Evolutionary conservation across 2,113 vertebrate genomes (phyloP).

Genomic region (Tursiops truncatus): DNA sequence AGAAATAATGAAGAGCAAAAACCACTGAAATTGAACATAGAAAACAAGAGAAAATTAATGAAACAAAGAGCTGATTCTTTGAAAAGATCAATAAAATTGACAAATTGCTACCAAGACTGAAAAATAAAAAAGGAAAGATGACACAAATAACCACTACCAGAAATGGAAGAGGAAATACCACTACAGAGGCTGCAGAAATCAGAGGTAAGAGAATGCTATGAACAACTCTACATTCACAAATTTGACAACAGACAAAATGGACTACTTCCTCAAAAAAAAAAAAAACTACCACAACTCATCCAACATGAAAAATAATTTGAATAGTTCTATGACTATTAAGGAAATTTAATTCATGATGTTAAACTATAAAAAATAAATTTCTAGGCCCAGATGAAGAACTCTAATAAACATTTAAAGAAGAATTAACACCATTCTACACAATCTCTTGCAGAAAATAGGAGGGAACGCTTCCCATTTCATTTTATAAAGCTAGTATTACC

Average conservation of each 20-base stretch:
- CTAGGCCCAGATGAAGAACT: background rate
- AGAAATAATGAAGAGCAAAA: background rate
- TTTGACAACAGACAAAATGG: background rate
- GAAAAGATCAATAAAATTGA: background rate
- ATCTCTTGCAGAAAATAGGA: background rate
- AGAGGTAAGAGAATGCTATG: background rate
- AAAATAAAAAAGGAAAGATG: background rate
- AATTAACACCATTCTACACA: background rate
- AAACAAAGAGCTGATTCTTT: background rate
- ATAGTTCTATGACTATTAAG: background rate
- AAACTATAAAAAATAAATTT: background rate
- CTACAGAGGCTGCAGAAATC: background rate
- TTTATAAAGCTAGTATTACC: constrained; percentile 3
- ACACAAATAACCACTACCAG: background rate
- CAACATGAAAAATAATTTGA: background rate
- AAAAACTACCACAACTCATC: background rate
- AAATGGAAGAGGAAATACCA: background rate
- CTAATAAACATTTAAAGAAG: background rate
- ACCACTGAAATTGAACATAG: background rate
- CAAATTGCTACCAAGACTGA: background rate
- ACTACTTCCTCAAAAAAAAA: background rate
- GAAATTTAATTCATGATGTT: background rate
- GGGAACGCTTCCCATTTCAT: background rate
- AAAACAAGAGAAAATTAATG: background rate
- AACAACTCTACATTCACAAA: background rate